phyloP scores from a whole-genome alignment of 2,888 invertebrate genomes.

The Drosophila monieri region DNA sequence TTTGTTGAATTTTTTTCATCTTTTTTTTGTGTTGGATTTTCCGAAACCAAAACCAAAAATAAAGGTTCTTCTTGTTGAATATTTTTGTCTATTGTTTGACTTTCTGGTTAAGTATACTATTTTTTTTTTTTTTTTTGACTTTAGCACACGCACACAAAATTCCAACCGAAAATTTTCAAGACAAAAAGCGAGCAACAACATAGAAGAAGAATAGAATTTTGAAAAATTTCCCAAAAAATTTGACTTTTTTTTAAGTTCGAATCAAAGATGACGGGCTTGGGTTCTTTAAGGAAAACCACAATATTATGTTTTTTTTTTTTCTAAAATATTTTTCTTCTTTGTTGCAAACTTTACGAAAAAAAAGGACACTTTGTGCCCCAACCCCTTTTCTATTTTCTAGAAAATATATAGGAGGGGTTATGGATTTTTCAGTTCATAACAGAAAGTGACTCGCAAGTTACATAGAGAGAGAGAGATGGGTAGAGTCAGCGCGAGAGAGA shows the following conservation, averaged over 20 bases:
- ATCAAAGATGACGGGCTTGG: not conserved
- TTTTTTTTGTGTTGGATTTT: constrained; percentile 46
- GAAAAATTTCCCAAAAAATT: not conserved
- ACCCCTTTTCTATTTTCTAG: constrained; percentile 7
- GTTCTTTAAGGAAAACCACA: not conserved
- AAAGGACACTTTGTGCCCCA: constrained; percentile 32
- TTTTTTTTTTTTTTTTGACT: constrained; percentile 59
- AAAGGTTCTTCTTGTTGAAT: constrained; percentile 40
- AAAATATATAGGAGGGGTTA: constrained; percentile 3
- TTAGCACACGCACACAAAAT: constrained; percentile 84
- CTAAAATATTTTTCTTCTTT: constrained; percentile 29
- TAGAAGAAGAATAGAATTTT: constrained; percentile 20
- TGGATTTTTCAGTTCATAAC: constrained; percentile 68
- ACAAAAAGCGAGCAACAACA: constrained; percentile 61
- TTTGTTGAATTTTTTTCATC: constrained; percentile 11
- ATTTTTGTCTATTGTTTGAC: constrained; percentile 27
- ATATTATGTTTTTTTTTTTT: not conserved
- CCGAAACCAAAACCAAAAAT: constrained; percentile 62
- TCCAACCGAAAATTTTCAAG: constrained; percentile 73
- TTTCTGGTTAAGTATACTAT: constrained; percentile 15
- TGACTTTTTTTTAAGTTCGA: not conserved
- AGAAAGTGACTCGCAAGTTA: constrained; percentile 64
- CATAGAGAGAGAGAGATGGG: constrained; percentile 19
- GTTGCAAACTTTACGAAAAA: constrained; percentile 57
- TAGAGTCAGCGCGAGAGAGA: constrained; percentile 14